Conservation (phyloP, 2,113 vertebrate genomes). For the Collichthys lucidus region DNA sequence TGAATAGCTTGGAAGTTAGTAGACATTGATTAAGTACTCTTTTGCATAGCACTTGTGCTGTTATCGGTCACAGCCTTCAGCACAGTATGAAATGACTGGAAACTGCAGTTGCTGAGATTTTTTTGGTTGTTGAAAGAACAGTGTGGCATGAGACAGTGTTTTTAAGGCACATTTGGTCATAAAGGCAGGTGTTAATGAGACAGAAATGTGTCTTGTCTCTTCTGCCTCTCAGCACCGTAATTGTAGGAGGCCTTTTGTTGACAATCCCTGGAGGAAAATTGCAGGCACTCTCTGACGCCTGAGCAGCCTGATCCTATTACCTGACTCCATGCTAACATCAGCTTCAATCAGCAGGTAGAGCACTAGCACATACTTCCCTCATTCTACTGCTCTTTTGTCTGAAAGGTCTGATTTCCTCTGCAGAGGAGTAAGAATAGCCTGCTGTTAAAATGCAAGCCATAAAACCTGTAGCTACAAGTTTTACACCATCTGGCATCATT, state of each 20-base stretch:
- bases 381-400: conserved; percentile 47
- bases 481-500: conserved; percentile 14
- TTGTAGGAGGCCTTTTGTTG: conserved; percentile 76
- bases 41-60: not conserved
- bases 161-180: conserved; percentile 57
- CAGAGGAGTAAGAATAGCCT: conserved; percentile 19
- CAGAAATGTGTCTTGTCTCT: conserved; percentile 67
- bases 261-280: conserved; percentile 72
- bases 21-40: not conserved
- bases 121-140: not conserved
- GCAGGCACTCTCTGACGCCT: conserved; percentile 65
- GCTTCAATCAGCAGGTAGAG: conserved; percentile 75
- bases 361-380: conserved; percentile 30
- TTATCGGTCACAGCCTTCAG: not conserved
- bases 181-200: conserved; percentile 76
- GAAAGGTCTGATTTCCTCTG: conserved; percentile 40
- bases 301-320: conserved; percentile 79
- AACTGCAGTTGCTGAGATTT: conserved; percentile 7
- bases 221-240: conserved; percentile 71
- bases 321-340: conserved; percentile 73
- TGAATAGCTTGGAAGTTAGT: not conserved
- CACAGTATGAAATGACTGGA: not conserved
- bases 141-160: conserved; percentile 15
- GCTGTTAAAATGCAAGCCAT: conserved; percentile 20
- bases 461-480: not conserved